Base-by-base conservation (phyloP, 2,113 vertebrate genomes). In the Calyptomena viridis region DNA sequence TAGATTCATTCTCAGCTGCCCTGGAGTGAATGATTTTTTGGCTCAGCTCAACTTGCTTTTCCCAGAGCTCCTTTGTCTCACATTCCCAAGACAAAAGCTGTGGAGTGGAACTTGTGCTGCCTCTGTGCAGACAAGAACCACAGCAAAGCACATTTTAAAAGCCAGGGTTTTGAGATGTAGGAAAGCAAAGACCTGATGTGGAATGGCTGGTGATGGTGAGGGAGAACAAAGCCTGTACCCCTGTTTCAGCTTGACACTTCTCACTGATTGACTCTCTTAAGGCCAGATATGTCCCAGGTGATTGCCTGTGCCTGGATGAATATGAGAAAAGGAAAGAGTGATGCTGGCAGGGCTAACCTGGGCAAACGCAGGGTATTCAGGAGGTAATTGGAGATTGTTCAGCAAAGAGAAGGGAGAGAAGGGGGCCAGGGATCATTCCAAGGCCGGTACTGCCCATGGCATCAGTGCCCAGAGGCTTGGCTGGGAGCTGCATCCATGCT, bases 251-350 rank as follows among this genome's bases (percentile, higher is more conserved):
- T 40, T 68, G 42, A 63, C 30, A 9, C 75, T 62, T 84, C 58
- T 80, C 0, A 0, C 37, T 73, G 46, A 11, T 53, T 2, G 0
- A 21, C 31, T 91, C 59, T n/a, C n/a, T n/a, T n/a, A 0, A 47
- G 56, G 73, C 60, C 37, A 76, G 81, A 56, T 91, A 64, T 7
- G 60, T 72, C 87, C 60, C 66, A 53, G 80, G 64, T 78, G 64
- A 39, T 50, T 42, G 63, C 40, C 55, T 52, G 44, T 30, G 52
- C 67, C 81, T 58, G 83, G 50, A 33, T 74, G 47, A 79, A 37
- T 11, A 53, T 8, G 28, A 63, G 93, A 69, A 81, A 80, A 73
- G 18, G 1, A 35, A 94, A 20, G 31, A 62, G 37, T 1, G 8
- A 40, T 87, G 72, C 63, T 49, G 77, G 83, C 89, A 83, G 37